These are phyloP conservation scores for Gastrophysa polygoni DNA, from an alignment of 2,888 invertebrate species.

Conservation along the genomic window DNA sequence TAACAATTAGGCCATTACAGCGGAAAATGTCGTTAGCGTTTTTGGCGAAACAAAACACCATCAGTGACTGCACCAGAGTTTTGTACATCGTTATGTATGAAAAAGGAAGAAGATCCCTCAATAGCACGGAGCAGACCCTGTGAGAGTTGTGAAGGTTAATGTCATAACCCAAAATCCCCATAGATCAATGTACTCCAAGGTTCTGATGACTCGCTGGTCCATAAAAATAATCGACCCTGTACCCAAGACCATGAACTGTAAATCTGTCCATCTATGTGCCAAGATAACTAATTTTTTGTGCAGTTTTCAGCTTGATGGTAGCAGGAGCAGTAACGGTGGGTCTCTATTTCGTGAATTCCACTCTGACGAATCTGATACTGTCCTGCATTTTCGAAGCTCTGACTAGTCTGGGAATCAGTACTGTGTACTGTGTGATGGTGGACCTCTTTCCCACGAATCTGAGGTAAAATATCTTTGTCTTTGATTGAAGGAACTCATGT, in stretches of 20 bases:
- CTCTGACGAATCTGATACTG: slow-evolving; percentile 73
- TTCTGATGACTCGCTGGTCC: no score
- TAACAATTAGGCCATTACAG: no score
- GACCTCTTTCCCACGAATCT: slow-evolving; percentile 84
- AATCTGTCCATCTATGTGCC: not conserved
- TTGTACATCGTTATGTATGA: no score
- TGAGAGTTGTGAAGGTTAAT: no score
- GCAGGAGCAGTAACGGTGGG: slow-evolving; percentile 76
- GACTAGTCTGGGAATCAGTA: slow-evolving; percentile 79
- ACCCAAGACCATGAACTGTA: not conserved
- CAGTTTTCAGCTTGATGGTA: slow-evolving; percentile 77
- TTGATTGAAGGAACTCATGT: not conserved
- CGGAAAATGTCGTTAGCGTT: no score
- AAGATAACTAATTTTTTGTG: slow-evolving; percentile 26
- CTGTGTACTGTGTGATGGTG: slow-evolving; percentile 81
- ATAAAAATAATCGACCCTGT: no score
- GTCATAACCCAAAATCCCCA: no score
- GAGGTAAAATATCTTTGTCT: slow-evolving; percentile 64
- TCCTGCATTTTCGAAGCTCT: slow-evolving; percentile 82
- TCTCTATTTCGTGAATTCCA: slow-evolving; percentile 75
- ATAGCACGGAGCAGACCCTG: no score
- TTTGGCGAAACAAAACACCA: no score
- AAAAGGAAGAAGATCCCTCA: no score
- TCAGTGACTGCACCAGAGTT: no score
- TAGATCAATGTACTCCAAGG: no score